Percentiles rank a stretch among this genome's conserved stretches.
phyloP scores from a whole-genome alignment of 2,113 vertebrate species.

The Romanogobio albipinnatus region DNA sequence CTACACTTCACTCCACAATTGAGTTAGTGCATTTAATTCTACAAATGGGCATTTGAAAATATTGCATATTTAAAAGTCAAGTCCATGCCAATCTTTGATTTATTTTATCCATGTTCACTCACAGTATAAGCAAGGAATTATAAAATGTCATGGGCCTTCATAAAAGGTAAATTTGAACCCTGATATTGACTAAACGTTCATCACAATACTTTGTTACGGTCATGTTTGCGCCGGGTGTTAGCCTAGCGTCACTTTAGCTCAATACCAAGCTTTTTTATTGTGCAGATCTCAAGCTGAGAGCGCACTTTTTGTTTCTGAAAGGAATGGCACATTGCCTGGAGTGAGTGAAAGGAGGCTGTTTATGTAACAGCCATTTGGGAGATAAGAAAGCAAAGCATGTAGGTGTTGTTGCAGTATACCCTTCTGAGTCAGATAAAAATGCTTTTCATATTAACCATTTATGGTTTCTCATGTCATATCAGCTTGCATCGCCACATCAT shows the following conservation, averaged over 20 bases:
- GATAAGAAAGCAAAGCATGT: slow-evolving; percentile 59
- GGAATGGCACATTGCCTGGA: slow-evolving; percentile 41
- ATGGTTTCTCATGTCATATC: slow-evolving; percentile 31
- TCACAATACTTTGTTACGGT: not conserved
- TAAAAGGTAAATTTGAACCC: slow-evolving; percentile 19
- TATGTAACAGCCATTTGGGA: slow-evolving; percentile 67
- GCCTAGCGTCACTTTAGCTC: not conserved
- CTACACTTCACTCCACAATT: slow-evolving; percentile 46
- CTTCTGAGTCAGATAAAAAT: slow-evolving; percentile 40
- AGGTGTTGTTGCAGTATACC: slow-evolving; percentile 49
- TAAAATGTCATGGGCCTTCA: not conserved
- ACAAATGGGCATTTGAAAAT: not conserved
- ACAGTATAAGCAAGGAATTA: not conserved
- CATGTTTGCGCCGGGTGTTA: not conserved
- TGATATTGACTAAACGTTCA: slow-evolving; percentile 30
- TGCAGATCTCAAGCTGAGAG: slow-evolving; percentile 17
- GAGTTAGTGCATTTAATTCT: slow-evolving; percentile 49
- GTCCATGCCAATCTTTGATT: slow-evolving; percentile 29
- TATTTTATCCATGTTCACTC: not conserved
- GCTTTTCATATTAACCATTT: slow-evolving; percentile 39
- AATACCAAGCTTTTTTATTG: not conserved
- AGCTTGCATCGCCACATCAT: not conserved
- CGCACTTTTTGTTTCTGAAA: slow-evolving; percentile 36
- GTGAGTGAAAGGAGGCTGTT: slow-evolving; percentile 58
- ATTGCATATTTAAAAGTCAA: slow-evolving; percentile 44